A percentile compares a stretch with the other conserved stretches of the same genome.
These are phyloP conservation scores for Antennarius striatus DNA, from an alignment of 2,113 vertebrate species.

Conservation along the genomic window DNA sequence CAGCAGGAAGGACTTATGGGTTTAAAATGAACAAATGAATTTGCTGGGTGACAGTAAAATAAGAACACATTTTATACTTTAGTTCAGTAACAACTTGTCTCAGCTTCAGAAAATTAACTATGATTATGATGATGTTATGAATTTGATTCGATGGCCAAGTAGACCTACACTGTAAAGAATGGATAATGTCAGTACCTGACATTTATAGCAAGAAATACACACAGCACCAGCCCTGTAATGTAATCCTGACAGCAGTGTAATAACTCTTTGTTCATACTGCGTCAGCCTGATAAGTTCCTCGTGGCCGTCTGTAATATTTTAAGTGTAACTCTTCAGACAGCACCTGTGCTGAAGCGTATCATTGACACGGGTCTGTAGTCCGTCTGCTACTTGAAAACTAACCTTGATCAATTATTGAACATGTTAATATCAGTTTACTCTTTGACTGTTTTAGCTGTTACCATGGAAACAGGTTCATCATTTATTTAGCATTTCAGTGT, in stretches of 20 bases:
- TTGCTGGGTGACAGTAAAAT: too few relatives aligned
- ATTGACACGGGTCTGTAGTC: constrained; percentile 13
- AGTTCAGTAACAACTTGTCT: too few relatives aligned
- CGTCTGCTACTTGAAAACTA: constrained; percentile 45
- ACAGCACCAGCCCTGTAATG: neutral
- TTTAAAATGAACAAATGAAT: too few relatives aligned
- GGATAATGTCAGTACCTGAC: too few relatives aligned
- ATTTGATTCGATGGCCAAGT: too few relatives aligned
- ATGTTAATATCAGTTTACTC: constrained; percentile 81
- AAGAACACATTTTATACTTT: too few relatives aligned
- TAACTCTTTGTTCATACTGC: neutral
- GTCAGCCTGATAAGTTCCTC: too few relatives aligned
- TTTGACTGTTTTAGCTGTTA: constrained; percentile 90
- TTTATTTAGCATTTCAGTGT: constrained; percentile 84
- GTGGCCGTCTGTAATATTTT: constrained; percentile 26
- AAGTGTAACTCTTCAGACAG: neutral
- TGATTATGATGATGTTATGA: too few relatives aligned
- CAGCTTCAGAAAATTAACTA: too few relatives aligned
- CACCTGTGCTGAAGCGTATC: constrained; percentile 7
- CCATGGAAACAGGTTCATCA: constrained; percentile 85
- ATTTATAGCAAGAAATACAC: too few relatives aligned
- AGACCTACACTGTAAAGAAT: too few relatives aligned
- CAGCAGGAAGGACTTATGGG: too few relatives aligned
- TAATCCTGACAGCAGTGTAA: neutral
- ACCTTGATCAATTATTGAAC: constrained; percentile 84